These are phyloP conservation scores for Halesus radiatus DNA, from an alignment of 1,140 invertebrate genomes.

Conservation along the genomic window DNA sequence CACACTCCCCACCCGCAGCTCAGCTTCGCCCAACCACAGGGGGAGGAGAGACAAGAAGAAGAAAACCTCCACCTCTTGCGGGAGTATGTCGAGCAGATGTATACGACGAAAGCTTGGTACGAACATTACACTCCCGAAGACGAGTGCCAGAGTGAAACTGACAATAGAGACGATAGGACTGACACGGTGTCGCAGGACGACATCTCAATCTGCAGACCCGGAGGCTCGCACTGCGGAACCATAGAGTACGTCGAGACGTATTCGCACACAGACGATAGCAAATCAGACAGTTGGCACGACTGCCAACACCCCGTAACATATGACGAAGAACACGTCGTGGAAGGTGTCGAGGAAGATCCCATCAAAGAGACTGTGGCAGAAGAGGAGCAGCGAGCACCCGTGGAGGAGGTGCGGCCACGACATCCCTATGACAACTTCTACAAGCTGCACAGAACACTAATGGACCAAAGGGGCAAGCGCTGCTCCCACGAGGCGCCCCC, in stretches of 20 bases:
- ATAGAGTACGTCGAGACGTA: slow-evolving; percentile 33
- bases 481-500: slow-evolving; percentile 64
- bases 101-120: slow-evolving; percentile 43
- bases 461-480: slow-evolving; percentile 65
- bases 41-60: slow-evolving; percentile 5
- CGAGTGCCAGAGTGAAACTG: neutral
- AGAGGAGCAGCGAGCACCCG: neutral
- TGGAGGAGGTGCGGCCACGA: slow-evolving; percentile 63
- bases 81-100: slow-evolving; percentile 24
- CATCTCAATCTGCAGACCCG: slow-evolving; percentile 34
- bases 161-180: slow-evolving; percentile 17
- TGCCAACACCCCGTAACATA: neutral
- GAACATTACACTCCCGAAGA: slow-evolving; percentile 42
- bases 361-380: slow-evolving; percentile 1
- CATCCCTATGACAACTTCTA: slow-evolving; percentile 70
- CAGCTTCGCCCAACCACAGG: slow-evolving; percentile 23
- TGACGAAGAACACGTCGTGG: neutral
- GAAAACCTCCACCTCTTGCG: neutral
- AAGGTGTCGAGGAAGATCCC: slow-evolving; percentile 55
- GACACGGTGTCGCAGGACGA: slow-evolving; percentile 25
- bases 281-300: neutral
- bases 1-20: slow-evolving; percentile 9
- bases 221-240: slow-evolving; percentile 46
- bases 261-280: neutral
- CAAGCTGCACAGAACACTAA: slow-evolving; percentile 63